Conservation (phyloP, 2,113 vertebrate genomes). For the Zootoca vivipara region DNA sequence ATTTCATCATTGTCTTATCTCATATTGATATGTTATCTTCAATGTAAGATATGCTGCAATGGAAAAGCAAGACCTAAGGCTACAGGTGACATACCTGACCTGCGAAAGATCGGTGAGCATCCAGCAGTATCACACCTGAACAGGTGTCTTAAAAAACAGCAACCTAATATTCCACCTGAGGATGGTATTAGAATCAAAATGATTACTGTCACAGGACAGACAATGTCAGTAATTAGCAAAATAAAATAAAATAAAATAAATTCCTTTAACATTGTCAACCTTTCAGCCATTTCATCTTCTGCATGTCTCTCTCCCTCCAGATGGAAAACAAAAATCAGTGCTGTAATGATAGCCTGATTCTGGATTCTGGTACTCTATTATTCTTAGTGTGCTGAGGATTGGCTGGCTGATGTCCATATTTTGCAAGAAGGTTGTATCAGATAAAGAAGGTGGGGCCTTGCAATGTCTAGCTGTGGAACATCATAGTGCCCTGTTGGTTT, state of each 20-base stretch:
- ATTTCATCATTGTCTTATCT: conserved; percentile 2
- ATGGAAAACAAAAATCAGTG: not conserved
- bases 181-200: not conserved
- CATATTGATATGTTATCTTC: conserved; percentile 9
- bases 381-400: not conserved
- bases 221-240: not conserved
- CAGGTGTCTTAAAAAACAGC: not conserved
- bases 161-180: not conserved
- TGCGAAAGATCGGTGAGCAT: not conserved
- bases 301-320: not conserved
- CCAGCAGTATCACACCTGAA: not conserved
- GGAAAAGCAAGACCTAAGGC: conserved; percentile 2
- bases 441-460: not conserved
- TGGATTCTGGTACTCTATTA: not conserved
- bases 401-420: not conserved
- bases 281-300: not conserved
- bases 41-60: not conserved
- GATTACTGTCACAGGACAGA: not conserved
- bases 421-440: not conserved
- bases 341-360: not conserved
- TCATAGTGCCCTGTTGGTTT: not conserved
- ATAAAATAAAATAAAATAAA: too few relatives aligned
- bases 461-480: not conserved
- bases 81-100: not conserved
- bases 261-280: not conserved